Base-by-base conservation (phyloP, 64 coral and sea anemone species). In the Actinia equina region DNA sequence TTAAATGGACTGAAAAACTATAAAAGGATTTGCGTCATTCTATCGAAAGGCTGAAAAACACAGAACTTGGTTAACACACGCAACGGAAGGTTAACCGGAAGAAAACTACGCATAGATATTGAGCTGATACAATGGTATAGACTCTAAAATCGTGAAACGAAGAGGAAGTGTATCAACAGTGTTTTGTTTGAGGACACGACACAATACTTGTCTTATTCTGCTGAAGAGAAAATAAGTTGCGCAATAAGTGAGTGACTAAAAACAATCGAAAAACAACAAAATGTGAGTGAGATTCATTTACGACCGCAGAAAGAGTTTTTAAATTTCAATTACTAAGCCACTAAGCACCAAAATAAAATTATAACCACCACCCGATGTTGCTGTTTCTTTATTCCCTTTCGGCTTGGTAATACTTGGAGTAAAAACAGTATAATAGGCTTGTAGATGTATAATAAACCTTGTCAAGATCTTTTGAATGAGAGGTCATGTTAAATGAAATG, bases 301-400 rank as follows among this genome's bases (percentile, higher is more conserved):
- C 69, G 41, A 74, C 69, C 69, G 14, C 69, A 74, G 22, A 42
- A 74, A 30, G 37, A 74, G 69, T 51, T 81, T 81, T 44, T 49
- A 46, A 81, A 81, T 81, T 52, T 81, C 78, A 81, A 81, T 81
- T 81, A 81, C 43, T 22, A 49, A 49, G 45, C 78, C 78, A 52
- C 41, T 81, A 81, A 49, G 23, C 44, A 81, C 78, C 49, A 52
- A 74, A 74, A 74, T 74, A 74, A 74, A 41, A n/a, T n/a, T 11
- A 16, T 26, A 41, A 74, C 69, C 69, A 30, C 23, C 7, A 74
- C 69, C 69, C 69, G 69, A 74, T 74, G 69, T 41, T 30, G 69
- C 69, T 74, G 26, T 74, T 74, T 81, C 49, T 81, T 81, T 81
- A 81, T 81, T 81, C 78, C 3, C 78, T 81, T 81, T 81, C 78